Base-by-base conservation (phyloP, 2,888 invertebrate species). In the Troides aeacus region DNA sequence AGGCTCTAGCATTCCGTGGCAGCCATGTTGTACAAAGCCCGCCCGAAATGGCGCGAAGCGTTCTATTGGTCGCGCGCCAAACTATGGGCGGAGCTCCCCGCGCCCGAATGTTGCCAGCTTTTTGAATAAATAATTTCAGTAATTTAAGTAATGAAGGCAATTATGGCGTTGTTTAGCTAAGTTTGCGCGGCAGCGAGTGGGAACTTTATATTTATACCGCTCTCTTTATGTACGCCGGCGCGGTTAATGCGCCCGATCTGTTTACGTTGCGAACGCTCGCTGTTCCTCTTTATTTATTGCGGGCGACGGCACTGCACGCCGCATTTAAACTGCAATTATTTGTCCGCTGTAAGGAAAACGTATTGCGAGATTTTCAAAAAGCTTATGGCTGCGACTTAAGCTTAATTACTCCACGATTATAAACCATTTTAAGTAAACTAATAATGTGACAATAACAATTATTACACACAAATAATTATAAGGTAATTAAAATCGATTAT, bases 61-160 rank as follows among this genome's bases (percentile, higher is more conserved):
- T 69, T 76, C 75, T 73, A 93, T 93, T 92, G 92, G 93, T 75
- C 73, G 71, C 66, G 66, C 30, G 46, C 57, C 70, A 71, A 74
- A 74, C 76, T 70, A 72, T 68, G 78, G 90, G 90, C 83, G 89
- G 89, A 74, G 84, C 79, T 76, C 74, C 77, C 71, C 78, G 79
- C 83, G 81, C 85, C 85, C 84, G 85, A 90, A 90, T 92, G 92
- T 92, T 92, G 92, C 92, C 92, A 92, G 92, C 90, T 92, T 92
- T 92, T 90, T 92, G 92, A 92, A 92, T 92, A 92, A 92, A 92
- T 92, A 92, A 92, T 92, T 92, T 92, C 90, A 89, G 92, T 92
- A 92, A 92, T 92, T 92, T 92, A 92, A 92, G 92, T 92, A 92
- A 92, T 92, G 92, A 92, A 92, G 92, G 92, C 92, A 92, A 92